phyloP scores from a whole-genome alignment of 2,888 invertebrate genomes.

The Drosophila dives region DNA sequence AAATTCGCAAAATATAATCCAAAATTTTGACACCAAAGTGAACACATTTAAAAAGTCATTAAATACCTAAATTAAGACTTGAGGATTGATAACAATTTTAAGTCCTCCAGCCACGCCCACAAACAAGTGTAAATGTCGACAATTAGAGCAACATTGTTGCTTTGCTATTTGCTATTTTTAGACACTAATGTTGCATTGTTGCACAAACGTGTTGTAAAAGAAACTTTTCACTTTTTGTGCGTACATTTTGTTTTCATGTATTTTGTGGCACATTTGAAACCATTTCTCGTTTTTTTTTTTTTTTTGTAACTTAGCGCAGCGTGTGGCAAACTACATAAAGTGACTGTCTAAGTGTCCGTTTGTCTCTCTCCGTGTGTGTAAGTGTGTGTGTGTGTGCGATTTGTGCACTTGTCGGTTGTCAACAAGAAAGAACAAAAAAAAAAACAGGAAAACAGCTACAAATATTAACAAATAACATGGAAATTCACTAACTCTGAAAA shows the following conservation, averaged over 20 bases:
- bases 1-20: not conserved
- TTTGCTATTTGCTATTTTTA: conserved; percentile 47
- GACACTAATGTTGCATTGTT: conserved; percentile 14
- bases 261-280: conserved; percentile 37
- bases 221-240: conserved; percentile 26
- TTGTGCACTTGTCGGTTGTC: conserved; percentile 61
- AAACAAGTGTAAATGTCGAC: not conserved
- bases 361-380: conserved; percentile 8
- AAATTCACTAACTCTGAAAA: conserved; percentile 30
- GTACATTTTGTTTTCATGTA: not conserved
- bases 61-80: not conserved
- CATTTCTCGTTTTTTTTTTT: conserved; percentile 41
- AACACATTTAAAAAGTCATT: not conserved
- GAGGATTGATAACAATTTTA: not conserved
- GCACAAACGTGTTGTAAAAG: conserved; percentile 19
- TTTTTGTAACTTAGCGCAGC: conserved; percentile 43
- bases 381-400: conserved; percentile 26
- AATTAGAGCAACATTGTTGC: not conserved
- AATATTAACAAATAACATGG: conserved; percentile 14
- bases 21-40: not conserved
- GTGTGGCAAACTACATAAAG: conserved; percentile 57
- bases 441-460: not conserved
- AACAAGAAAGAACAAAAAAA: conserved; percentile 23
- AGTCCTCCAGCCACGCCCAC: not conserved
- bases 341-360: conserved; percentile 12